These are phyloP conservation scores for Xanthostigma xanthostigma DNA, from an alignment of 2,888 invertebrate species.

Conservation along the genomic window DNA sequence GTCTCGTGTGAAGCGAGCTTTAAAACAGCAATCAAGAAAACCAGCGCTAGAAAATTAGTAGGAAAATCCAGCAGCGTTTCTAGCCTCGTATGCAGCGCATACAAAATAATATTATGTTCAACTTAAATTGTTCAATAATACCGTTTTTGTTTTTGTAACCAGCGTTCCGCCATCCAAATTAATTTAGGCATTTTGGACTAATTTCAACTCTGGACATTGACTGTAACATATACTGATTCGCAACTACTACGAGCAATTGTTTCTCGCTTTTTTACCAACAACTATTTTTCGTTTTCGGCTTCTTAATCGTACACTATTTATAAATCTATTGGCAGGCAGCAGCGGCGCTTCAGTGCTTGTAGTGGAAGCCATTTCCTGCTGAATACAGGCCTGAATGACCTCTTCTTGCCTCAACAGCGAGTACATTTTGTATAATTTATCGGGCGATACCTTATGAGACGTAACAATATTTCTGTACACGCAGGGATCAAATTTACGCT, in stretches of 20 bases:
- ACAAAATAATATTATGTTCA: too few relatives aligned
- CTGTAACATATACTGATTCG: too few relatives aligned
- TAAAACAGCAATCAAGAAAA: too few relatives aligned
- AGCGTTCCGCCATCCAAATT: too few relatives aligned
- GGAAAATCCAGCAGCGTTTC: too few relatives aligned
- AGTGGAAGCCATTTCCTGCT: neutral
- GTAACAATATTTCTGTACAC: conserved; percentile 35
- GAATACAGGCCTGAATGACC: neutral
- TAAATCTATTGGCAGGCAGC: neutral
- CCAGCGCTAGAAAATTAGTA: too few relatives aligned
- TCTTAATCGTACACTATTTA: neutral
- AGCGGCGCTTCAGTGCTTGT: neutral
- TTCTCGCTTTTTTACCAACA: neutral
- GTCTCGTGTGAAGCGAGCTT: too few relatives aligned
- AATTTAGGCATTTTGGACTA: too few relatives aligned
- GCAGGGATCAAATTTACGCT: conserved; percentile 34
- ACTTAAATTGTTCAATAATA: too few relatives aligned
- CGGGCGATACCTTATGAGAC: conserved; percentile 36
- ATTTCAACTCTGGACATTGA: too few relatives aligned
- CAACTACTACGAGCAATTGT: neutral
- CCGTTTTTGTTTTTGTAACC: too few relatives aligned
- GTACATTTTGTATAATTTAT: conserved; percentile 28
- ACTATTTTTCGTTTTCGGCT: neutral
- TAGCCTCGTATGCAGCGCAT: too few relatives aligned
- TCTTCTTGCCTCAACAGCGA: conserved; percentile 8